Evolutionary conservation across 1,140 invertebrate species (phyloP), one percentile per base, ranked within the genome.

Genomic region (Battus philenor): DNA sequence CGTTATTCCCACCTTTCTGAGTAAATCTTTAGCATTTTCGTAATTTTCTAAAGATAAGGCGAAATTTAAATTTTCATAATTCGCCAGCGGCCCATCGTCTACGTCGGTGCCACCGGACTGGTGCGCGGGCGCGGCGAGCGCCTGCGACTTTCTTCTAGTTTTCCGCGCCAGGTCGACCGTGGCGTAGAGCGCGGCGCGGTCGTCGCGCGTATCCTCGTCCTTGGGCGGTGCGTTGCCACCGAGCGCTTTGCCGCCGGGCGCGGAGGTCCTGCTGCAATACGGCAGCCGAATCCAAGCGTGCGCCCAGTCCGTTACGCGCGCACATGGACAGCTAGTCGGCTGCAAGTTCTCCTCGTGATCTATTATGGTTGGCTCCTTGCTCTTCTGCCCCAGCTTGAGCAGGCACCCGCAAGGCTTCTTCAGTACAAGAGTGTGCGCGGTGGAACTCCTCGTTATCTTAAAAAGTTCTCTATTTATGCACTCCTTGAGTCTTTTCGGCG

Each of bases 51-150:
- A 68, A 0, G 92, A 93, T 54, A 93, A 87, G 51, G 91, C 91
- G 72, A 94, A 93, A 50, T 91, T 90, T 54, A 93, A 88, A 64
- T 94, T 94, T 50, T 89, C 92, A 68, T 94, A 94, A 72, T 93
- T 91, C 12, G 78, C 68, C 3, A 71, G 47, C 0, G 79, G 67
- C 1, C 76, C 79, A 3, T 75, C 63, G 22, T 79, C 74, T 12
- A 76, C 51, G 29, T 74, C 70, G 11, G 57, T 38, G 1, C 44
- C 44, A 4, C 16, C 32, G 0, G 49, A 34, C 5, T 44, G 27
- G 17, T 38, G 46, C 2, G 58, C 51, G 0, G 38, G 16, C 0
- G 33, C 27, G 1, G 44, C 49, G 10, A 58, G 50, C 0, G 46
- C 29, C 9, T 50, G 51, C 2, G 52, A 29, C 70, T 73, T 75